A percentile compares a stretch with the other conserved stretches of the same genome.
These are phyloP conservation scores for Schmidtea mediterranea DNA, from an alignment of 1,140 invertebrate species.

Conservation along the genomic window DNA sequence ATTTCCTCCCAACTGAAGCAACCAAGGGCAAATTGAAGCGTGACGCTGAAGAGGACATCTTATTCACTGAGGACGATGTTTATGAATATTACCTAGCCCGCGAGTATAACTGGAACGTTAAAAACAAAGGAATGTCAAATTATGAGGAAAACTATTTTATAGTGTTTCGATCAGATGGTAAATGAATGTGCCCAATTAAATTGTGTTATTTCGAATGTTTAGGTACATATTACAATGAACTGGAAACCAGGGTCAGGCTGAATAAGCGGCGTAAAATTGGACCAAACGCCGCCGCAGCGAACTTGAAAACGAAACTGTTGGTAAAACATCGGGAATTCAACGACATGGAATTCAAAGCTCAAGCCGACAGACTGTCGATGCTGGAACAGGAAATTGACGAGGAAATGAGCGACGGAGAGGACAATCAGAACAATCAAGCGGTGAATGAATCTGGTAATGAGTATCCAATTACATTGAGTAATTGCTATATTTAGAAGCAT, in stretches of 20 bases:
- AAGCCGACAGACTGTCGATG: background rate
- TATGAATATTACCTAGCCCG: conserved; percentile 28
- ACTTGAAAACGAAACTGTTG: conserved; percentile 44
- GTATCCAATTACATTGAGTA: no score
- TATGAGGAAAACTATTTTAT: conserved; percentile 97
- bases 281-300: conserved; percentile 17
- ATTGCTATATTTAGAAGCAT: no score
- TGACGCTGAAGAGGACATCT: conserved; percentile 44
- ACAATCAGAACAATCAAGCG: background rate
- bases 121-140: conserved; percentile 80
- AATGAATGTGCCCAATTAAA: no score
- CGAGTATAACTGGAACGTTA: conserved; percentile 89
- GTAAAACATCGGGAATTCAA: conserved; percentile 67
- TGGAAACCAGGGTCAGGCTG: conserved; percentile 70
- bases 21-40: conserved; percentile 57
- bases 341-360: conserved; percentile 39
- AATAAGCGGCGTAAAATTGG: conserved; percentile 48
- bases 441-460: no score
- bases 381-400: conserved; percentile 3
- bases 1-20: conserved; percentile 74
- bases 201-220: no score
- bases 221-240: conserved; percentile 67
- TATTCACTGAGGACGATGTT: conserved; percentile 44
- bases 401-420: background rate
- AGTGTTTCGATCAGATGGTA: conserved; percentile 51